Percentiles rank a stretch among this genome's conserved stretches.
Conservation (phyloP, 2,113 vertebrate genomes). For the Halcyon senegalensis region DNA sequence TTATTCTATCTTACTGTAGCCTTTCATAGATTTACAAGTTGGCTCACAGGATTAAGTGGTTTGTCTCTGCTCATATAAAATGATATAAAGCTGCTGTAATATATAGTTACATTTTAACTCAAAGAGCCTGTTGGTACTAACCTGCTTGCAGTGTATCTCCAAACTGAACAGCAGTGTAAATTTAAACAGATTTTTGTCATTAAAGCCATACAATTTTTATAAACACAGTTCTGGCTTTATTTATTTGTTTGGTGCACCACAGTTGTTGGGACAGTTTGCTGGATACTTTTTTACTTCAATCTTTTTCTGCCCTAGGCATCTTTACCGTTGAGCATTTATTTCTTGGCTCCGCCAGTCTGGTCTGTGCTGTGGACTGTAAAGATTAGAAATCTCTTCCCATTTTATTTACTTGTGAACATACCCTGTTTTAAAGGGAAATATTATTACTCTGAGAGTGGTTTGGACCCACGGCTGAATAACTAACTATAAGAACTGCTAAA, state of each 20-base stretch:
- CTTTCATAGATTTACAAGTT: constrained; percentile 44
- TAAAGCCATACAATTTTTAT: constrained; percentile 44
- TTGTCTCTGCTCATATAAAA: constrained; percentile 63
- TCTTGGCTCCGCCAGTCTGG: neutral
- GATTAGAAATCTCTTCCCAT: neutral
- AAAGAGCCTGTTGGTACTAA: constrained; percentile 27
- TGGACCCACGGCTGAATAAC: neutral
- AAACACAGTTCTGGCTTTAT: constrained; percentile 8
- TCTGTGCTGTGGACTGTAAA: constrained; percentile 17
- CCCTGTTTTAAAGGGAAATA: neutral
- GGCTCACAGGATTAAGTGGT: constrained; percentile 49
- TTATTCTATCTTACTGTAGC: neutral
- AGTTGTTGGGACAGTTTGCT: neutral
- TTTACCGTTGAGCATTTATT: constrained; percentile 1
- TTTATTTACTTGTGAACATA: constrained; percentile 13
- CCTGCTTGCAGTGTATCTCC: constrained; percentile 34
- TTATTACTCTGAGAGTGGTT: neutral
- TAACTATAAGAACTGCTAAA: neutral
- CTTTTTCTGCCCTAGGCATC: neutral
- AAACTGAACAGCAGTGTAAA: constrained; percentile 34
- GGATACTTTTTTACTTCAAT: neutral
- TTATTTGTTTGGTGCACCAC: neutral
- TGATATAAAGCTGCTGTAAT: constrained; percentile 22
- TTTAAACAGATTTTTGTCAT: constrained; percentile 56
- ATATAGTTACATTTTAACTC: constrained; percentile 30